These are phyloP conservation scores for Octomys mimax DNA, from an alignment of 2,797 vertebrate species.

Conservation along the genomic window DNA sequence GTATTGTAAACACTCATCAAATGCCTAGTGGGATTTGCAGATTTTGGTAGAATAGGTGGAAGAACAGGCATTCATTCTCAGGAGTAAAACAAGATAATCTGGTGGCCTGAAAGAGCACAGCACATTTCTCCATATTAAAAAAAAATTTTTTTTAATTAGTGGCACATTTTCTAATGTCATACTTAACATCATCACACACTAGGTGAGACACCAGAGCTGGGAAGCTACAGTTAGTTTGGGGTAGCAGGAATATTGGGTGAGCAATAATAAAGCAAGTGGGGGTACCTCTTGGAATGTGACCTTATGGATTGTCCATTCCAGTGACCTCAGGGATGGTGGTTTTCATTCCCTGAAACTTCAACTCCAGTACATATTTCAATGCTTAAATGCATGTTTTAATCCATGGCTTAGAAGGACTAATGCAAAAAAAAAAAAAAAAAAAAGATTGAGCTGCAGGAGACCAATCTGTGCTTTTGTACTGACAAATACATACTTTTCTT, in stretches of 20 bases:
- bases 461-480: neutral
- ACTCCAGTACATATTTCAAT: neutral
- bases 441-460: neutral
- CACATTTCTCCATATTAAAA: neutral
- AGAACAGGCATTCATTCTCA: neutral
- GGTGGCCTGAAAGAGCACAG: neutral
- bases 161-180: neutral
- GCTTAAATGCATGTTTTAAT: constrained; percentile 26
- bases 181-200: neutral
- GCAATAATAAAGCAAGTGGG: too few species aligned
- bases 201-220: neutral
- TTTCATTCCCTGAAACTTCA: neutral
- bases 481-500: neutral
- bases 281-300: neutral
- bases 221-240: neutral
- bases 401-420: neutral
- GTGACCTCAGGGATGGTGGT: too few species aligned
- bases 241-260: neutral
- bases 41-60: neutral
- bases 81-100: neutral
- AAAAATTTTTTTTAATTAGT: neutral
- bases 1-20: neutral
- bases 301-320: neutral
- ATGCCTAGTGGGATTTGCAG: neutral
- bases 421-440: neutral